Evolutionary conservation across 2,888 invertebrate genomes (phyloP), one percentile per base, ranked within the genome.

Genomic region (Hirtodrosophila alboralis): DNA sequence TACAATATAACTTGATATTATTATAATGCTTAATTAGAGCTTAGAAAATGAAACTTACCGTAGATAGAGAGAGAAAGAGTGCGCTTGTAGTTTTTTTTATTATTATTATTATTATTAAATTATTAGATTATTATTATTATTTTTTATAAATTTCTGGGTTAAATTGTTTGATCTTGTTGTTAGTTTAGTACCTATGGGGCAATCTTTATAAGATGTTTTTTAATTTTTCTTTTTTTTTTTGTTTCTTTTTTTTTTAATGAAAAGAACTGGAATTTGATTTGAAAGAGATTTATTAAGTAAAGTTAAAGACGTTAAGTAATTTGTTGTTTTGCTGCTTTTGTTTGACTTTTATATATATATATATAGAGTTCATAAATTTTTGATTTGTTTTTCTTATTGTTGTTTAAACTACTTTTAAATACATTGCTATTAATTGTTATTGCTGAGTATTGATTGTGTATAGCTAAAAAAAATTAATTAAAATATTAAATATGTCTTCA

Each of bases 241-340:
- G 7, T 18, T 40, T 41, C 37, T 26, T 56, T 60, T 28, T 30
- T 23, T 44, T 61, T 57, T 23, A 75, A 74, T 73, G 58, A 84
- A 85, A 84, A 84, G 83, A 84, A 84, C 85, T 84, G 85, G 85
- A 83, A 83, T 77, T 75, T 70, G 85, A 83, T 83, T 83, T 79
- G 79, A 83, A 84, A 84, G 83, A 83, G 85, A 71, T 83, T 81
- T 83, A 83, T 83, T 83, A 84, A 83, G 77, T 80, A 75, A 84
- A 80, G 75, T 79, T 70, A 61, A 84, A 79, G 84, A 63, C 43
- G 65, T 75, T 77, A 75, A 76, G 62, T 72, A 75, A 60, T 60
- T 41, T 58, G 41, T 52, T 26, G 62, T 72, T 72, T 62, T 60
- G 45, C 56, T 48, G 49, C 27, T 38, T 51, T 47, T 21, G 60